These are phyloP conservation scores for Chymomyza procnemis DNA, from an alignment of 2,888 invertebrate genomes.

Conservation along the genomic window DNA sequence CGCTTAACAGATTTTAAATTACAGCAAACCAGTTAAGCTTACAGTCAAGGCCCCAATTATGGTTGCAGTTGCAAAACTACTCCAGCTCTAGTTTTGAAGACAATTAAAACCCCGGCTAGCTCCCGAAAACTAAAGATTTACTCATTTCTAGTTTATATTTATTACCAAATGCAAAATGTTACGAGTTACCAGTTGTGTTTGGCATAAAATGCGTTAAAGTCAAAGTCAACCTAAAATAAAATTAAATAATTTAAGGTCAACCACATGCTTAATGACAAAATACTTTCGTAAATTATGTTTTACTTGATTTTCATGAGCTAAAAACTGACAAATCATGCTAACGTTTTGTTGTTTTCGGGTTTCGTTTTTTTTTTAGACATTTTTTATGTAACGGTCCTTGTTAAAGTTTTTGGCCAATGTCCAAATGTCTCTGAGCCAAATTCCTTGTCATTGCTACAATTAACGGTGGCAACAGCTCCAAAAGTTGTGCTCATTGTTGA, in stretches of 20 bases:
- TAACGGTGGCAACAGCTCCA: slow-evolving; percentile 38
- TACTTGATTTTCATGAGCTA: slow-evolving; percentile 5
- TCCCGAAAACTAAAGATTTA: neutral
- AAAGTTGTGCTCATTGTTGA: slow-evolving; percentile 2
- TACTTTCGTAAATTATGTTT: neutral
- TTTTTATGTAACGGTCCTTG: slow-evolving; percentile 67
- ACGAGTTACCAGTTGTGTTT: neutral
- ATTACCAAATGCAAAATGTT: slow-evolving; percentile 27
- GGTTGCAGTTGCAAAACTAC: no score
- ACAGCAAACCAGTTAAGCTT: no score
- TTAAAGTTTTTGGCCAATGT: slow-evolving; percentile 47
- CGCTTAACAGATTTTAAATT: no score
- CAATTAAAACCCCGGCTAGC: no score
- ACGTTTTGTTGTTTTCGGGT: neutral
- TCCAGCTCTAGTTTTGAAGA: no score
- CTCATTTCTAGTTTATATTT: neutral
- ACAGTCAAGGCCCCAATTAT: no score
- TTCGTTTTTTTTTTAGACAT: neutral
- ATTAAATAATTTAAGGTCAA: slow-evolving; percentile 67
- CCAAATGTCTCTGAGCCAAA: slow-evolving; percentile 21
- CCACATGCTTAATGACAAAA: slow-evolving; percentile 1
- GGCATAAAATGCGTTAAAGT: slow-evolving; percentile 32
- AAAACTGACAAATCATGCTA: neutral
- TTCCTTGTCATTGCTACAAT: slow-evolving; percentile 28
- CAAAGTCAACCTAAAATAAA: slow-evolving; percentile 70